These are phyloP conservation scores for Mustela nigripes DNA, from an alignment of 2,113 vertebrate genomes.

Conservation along the genomic window DNA sequence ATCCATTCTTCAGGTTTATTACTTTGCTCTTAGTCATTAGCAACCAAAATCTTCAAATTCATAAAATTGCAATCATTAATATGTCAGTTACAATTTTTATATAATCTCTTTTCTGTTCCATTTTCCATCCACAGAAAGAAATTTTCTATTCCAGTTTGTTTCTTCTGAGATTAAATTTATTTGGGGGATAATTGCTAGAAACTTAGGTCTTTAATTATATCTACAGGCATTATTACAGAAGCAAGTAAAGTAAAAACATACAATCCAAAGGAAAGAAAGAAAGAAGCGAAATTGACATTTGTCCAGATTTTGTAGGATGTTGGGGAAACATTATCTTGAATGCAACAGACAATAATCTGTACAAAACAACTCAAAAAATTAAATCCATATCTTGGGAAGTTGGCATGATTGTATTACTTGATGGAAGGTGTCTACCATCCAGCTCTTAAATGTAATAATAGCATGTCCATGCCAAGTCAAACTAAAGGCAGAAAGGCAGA, in stretches of 20 bases:
- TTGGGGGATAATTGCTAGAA: background rate
- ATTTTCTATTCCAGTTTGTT: slow-evolving; percentile 10
- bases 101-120: background rate
- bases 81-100: background rate
- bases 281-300: background rate
- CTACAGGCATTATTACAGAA: background rate
- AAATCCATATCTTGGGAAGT: background rate
- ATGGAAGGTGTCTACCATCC: background rate
- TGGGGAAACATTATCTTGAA: background rate
- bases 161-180: slow-evolving; percentile 23
- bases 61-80: background rate
- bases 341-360: background rate
- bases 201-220: slow-evolving; percentile 37
- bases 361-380: background rate
- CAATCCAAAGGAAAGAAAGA: background rate
- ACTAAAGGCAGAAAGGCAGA: background rate
- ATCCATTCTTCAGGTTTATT: background rate
- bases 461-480: background rate
- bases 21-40: background rate
- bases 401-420: background rate
- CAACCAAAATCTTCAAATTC: background rate
- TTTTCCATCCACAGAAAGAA: background rate
- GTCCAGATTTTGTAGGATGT: background rate
- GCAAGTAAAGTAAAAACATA: slow-evolving; percentile 18
- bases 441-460: background rate